Evolutionary conservation across 2,113 vertebrate genomes (phyloP).

Genomic region (Cyphomyrus plagiostoma): DNA sequence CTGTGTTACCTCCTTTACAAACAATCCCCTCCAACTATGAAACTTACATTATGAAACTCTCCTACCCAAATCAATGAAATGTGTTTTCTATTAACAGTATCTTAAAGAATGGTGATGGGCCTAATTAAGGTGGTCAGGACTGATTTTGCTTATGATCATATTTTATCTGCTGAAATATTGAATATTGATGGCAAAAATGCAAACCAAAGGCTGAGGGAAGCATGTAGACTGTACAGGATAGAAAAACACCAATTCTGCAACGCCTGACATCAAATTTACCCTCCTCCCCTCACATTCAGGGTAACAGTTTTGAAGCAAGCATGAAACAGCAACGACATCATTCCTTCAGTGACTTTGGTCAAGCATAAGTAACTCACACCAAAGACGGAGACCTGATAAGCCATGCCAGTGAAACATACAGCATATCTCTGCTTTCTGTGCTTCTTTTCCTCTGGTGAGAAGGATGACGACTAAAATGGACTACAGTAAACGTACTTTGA

Average conservation of each 20-base stretch:
- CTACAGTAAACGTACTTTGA: neutral
- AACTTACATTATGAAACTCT: neutral
- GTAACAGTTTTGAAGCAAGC: neutral
- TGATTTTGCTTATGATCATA: neutral
- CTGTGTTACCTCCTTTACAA: neutral
- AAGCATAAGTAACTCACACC: neutral
- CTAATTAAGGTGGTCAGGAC: neutral
- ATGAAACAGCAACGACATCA: neutral
- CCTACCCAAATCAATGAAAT: neutral
- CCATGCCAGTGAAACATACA: neutral
- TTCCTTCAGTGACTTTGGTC: neutral
- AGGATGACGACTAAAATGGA: neutral
- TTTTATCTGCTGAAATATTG: neutral
- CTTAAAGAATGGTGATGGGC: neutral
- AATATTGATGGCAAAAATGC: neutral
- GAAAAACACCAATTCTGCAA: neutral
- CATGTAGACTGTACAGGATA: too few species aligned
- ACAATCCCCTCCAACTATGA: neutral
- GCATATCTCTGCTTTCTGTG: neutral
- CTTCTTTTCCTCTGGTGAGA: neutral
- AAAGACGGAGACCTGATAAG: neutral
- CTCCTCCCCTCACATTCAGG: neutral
- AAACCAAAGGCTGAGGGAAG: neutral
- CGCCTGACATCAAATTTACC: neutral
- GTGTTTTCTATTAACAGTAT: neutral